Percentiles rank a stretch among this genome's conserved stretches.
These are phyloP conservation scores for Apis florea DNA, from an alignment of 1,140 invertebrate genomes.

Conservation along the genomic window DNA sequence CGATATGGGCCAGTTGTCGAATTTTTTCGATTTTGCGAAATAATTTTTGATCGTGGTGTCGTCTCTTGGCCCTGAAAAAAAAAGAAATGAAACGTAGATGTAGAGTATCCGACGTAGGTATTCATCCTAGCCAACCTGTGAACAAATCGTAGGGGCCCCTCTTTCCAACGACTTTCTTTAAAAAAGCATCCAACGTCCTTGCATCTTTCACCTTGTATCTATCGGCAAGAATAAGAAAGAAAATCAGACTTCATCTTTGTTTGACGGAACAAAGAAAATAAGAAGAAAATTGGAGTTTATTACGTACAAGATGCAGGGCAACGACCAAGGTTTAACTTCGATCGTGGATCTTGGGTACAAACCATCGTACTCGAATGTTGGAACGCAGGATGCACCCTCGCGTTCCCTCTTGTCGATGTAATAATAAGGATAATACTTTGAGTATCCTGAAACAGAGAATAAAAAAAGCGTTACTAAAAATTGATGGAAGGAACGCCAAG, in stretches of 20 bases:
- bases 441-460: slow-evolving; percentile 50
- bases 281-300: background rate
- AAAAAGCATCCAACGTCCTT: background rate
- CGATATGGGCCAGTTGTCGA: slow-evolving; percentile 44
- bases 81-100: background rate
- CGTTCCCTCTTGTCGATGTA: slow-evolving; percentile 52
- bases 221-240: background rate
- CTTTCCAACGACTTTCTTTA: slow-evolving; percentile 53
- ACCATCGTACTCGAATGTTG: slow-evolving; percentile 62
- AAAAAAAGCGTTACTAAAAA: slow-evolving; percentile 2
- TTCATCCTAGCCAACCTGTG: slow-evolving; percentile 43
- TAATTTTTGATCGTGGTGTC: slow-evolving; percentile 48
- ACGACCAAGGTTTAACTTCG: slow-evolving; percentile 8
- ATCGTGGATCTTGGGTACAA: slow-evolving; percentile 42
- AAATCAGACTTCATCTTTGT: background rate
- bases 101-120: background rate
- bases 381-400: slow-evolving; percentile 24
- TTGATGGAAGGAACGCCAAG: background rate
- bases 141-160: slow-evolving; percentile 64
- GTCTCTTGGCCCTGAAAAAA: slow-evolving; percentile 56
- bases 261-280: background rate
- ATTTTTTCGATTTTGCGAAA: slow-evolving; percentile 24
- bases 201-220: slow-evolving; percentile 49
- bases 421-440: slow-evolving; percentile 51
- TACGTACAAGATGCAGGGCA: slow-evolving; percentile 54